phyloP scores from a whole-genome alignment of 2,888 invertebrate species.

The Platycheirus rosarum region DNA sequence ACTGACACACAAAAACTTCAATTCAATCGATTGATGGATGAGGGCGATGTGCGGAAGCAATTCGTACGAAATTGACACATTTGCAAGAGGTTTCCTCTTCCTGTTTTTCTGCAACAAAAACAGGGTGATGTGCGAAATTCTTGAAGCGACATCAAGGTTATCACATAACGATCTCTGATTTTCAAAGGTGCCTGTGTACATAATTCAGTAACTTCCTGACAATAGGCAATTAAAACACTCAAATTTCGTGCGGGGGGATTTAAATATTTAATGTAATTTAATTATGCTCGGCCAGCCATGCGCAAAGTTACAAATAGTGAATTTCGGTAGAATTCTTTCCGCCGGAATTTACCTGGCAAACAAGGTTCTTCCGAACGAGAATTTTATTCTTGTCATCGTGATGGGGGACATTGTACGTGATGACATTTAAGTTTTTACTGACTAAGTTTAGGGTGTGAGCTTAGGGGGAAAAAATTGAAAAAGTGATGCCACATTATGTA shows the following conservation, averaged over 20 bases:
- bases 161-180: constrained; percentile 31
- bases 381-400: not conserved
- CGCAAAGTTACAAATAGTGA: not conserved
- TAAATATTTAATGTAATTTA: constrained; percentile 23
- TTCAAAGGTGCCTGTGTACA: constrained; percentile 10
- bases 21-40: constrained; percentile 15
- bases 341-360: not conserved
- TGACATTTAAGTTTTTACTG: constrained; percentile 28
- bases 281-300: constrained; percentile 21
- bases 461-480: not conserved
- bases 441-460: constrained; percentile 32
- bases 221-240: constrained; percentile 41
- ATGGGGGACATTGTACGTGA: constrained; percentile 6
- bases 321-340: not conserved
- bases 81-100: constrained; percentile 4
- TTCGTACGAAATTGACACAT: constrained; percentile 48
- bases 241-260: constrained; percentile 5
- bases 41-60: constrained; percentile 31
- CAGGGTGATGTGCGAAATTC: not conserved
- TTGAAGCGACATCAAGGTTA: constrained; percentile 26
- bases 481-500: constrained; percentile 14
- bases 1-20: not conserved
- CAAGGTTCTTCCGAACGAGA: constrained; percentile 17
- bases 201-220: constrained; percentile 35
- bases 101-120: not conserved